Conservation (phyloP, 2,888 invertebrate genomes). For the Leptinotarsa rubiginosa region DNA sequence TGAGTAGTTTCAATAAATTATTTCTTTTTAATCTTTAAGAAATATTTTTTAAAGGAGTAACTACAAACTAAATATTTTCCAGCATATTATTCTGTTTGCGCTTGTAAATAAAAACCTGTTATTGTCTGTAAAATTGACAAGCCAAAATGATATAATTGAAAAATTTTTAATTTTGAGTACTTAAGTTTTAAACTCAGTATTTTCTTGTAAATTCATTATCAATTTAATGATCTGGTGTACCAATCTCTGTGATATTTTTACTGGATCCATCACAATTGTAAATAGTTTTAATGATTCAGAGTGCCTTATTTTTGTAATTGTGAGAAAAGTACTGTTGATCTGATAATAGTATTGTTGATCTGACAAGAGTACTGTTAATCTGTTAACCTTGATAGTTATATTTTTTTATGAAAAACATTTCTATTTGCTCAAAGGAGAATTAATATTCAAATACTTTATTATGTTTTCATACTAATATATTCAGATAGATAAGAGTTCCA, state of each 20-base stretch:
- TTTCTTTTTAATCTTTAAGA: no score
- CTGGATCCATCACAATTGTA: slow-evolving; percentile 35
- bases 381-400: not conserved
- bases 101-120: no score
- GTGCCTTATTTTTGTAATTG: slow-evolving; percentile 29
- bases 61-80: no score
- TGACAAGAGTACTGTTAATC: not conserved
- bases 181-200: not conserved
- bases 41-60: no score
- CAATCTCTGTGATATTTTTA: slow-evolving; percentile 40
- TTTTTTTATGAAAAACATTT: not conserved
- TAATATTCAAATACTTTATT: not conserved
- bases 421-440: slow-evolving; percentile 10
- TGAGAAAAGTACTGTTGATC: not conserved
- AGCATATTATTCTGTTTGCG: no score
- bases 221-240: slow-evolving; percentile 20
- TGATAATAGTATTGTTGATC: not conserved
- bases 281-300: slow-evolving; percentile 13
- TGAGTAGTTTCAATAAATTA: no score
- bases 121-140: no score
- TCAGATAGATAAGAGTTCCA: not conserved
- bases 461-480: not conserved
- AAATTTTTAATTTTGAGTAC: not conserved
- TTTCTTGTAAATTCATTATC: slow-evolving; percentile 11
- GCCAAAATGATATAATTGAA: not conserved